Evolutionary conservation across 2,113 vertebrate genomes (phyloP).

Genomic region (Stomatorhinus ivindoensis): DNA sequence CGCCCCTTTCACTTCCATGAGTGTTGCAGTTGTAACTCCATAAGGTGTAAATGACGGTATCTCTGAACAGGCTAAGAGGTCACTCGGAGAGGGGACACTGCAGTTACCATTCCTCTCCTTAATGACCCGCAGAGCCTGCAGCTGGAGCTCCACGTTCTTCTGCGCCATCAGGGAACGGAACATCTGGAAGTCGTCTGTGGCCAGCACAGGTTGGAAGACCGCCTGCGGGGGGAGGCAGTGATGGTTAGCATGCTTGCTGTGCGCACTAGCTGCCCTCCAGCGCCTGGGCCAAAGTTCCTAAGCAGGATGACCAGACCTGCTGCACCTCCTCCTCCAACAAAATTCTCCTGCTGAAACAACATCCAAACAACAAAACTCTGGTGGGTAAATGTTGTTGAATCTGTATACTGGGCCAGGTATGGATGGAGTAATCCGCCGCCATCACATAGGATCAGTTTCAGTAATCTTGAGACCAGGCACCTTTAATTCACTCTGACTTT

Average conservation of each 20-base stretch:
- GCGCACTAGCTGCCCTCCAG: background rate
- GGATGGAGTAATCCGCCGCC: background rate
- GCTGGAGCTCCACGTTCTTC: conserved; percentile 94
- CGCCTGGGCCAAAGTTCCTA: background rate
- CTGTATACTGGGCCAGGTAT: background rate
- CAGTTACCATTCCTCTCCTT: conserved; percentile 84
- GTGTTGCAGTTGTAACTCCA: background rate
- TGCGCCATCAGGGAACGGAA: conserved; percentile 95
- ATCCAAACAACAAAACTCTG: background rate
- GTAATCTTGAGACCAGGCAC: background rate
- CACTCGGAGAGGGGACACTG: background rate
- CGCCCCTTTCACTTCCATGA: background rate
- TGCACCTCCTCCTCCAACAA: background rate
- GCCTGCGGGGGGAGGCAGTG: conserved; percentile 49
- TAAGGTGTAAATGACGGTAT: background rate
- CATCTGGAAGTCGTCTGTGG: conserved; percentile 88
- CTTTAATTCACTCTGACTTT: background rate
- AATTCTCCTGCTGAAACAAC: background rate
- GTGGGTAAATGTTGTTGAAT: background rate
- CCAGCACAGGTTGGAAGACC: conserved; percentile 84
- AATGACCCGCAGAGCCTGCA: conserved; percentile 89
- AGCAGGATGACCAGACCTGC: background rate
- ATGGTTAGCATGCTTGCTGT: background rate
- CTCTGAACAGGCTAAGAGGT: background rate
- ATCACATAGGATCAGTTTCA: background rate